Evolutionary conservation across 2,797 vertebrate genomes (phyloP).

Genomic region (Gila robusta): DNA sequence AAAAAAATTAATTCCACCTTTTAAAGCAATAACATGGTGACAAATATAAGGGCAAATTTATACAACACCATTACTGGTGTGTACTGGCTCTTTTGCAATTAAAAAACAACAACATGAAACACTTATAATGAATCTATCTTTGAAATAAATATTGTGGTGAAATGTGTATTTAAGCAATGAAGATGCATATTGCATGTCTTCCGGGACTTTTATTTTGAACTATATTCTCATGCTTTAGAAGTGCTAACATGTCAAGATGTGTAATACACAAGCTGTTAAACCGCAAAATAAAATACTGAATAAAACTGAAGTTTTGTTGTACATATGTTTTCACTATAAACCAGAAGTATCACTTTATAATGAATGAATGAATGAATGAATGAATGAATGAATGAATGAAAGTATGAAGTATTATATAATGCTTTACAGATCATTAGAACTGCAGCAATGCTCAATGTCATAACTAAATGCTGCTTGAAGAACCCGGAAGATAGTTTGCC

Average conservation of each 20-base stretch:
- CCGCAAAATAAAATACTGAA: not conserved
- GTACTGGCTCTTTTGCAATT: not conserved
- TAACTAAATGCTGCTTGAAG: not conserved
- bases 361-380: not conserved
- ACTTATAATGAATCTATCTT: not conserved
- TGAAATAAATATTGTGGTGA: not conserved
- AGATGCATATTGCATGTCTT: not conserved
- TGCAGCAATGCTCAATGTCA: not conserved
- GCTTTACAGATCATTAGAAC: not conserved
- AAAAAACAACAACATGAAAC: not conserved
- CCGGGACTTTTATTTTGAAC: not conserved
- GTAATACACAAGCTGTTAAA: not conserved
- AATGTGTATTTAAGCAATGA: not conserved
- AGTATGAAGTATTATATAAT: not conserved
- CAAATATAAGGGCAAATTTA: not conserved
- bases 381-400: too few species aligned
- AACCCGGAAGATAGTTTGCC: not conserved
- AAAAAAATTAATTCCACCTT: not conserved
- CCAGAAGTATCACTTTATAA: not conserved
- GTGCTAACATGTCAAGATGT: not conserved
- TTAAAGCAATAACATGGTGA: not conserved
- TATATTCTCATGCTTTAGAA: not conserved
- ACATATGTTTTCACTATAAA: not conserved
- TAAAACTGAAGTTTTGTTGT: not conserved
- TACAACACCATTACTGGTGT: not conserved